phyloP scores from a whole-genome alignment of 2,888 invertebrate genomes.

The Melieria picta region DNA sequence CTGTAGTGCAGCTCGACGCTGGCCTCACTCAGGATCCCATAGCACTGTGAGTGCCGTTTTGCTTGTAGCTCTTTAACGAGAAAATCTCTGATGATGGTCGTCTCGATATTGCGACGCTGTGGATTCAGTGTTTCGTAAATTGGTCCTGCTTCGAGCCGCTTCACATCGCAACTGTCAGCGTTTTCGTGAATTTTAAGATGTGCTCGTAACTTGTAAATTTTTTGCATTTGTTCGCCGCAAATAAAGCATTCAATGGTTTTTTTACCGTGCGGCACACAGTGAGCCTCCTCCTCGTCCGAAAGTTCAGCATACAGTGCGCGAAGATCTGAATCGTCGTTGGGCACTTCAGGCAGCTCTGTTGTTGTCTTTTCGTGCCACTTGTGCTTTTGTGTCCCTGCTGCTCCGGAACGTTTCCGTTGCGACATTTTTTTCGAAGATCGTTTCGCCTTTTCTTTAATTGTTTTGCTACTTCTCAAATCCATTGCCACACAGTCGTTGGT shows the following conservation, averaged over 20 bases:
- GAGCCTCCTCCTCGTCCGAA: conserved; percentile 43
- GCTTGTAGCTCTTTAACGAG: conserved; percentile 39
- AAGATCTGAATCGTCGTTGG: neutral
- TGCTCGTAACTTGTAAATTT: conserved; percentile 42
- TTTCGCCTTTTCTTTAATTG: too few species aligned
- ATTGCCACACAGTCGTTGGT: too few species aligned
- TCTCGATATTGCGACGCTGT: conserved; percentile 44
- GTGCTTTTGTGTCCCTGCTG: too few species aligned
- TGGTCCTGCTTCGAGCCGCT: conserved; percentile 36
- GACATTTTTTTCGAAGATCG: too few species aligned
- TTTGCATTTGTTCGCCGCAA: conserved; percentile 39
- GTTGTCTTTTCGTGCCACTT: too few species aligned
- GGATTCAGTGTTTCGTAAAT: conserved; percentile 43
- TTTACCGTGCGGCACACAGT: conserved; percentile 43
- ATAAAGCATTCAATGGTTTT: conserved; percentile 45
- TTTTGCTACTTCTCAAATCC: too few species aligned
- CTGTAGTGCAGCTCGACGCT: conserved; percentile 43
- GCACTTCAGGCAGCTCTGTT: neutral
- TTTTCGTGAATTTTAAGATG: conserved; percentile 40
- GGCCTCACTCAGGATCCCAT: conserved; percentile 44
- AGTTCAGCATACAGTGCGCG: conserved; percentile 7
- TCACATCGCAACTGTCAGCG: conserved; percentile 28
- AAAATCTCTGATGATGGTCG: conserved; percentile 41
- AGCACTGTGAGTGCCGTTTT: conserved; percentile 45
- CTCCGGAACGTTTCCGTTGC: too few species aligned